These are phyloP conservation scores for Ethmia dodecea DNA, from an alignment of 2,888 invertebrate genomes.

Conservation along the genomic window DNA sequence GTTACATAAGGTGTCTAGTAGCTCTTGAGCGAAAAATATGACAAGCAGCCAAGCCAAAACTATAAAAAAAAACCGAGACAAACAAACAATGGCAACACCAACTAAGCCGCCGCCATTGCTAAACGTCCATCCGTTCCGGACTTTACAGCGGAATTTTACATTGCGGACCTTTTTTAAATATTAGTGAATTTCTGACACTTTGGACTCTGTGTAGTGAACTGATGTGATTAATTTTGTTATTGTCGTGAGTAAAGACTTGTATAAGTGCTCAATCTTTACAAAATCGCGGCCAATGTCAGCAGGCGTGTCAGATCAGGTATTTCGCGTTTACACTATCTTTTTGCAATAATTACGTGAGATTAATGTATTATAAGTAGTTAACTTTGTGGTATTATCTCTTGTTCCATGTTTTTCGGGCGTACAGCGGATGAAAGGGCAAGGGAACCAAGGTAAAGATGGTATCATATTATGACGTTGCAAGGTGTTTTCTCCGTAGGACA, in stretches of 20 bases:
- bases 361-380: constrained; percentile 25
- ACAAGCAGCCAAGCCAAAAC: too few species aligned
- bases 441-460: constrained; percentile 84
- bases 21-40: too few species aligned
- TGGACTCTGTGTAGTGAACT: constrained; percentile 69
- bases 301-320: constrained; percentile 94
- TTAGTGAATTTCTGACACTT: constrained; percentile 56
- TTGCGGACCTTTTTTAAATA: constrained; percentile 55
- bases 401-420: constrained; percentile 74
- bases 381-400: constrained; percentile 56
- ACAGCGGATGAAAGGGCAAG: constrained; percentile 92
- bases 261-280: constrained; percentile 70
- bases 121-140: constrained; percentile 62
- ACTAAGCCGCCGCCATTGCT: constrained; percentile 50
- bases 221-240: constrained; percentile 67
- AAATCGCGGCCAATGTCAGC: constrained; percentile 91
- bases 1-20: too few species aligned
- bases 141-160: constrained; percentile 50
- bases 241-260: constrained; percentile 62
- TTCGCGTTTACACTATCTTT: constrained; percentile 50
- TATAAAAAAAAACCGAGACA: too few species aligned
- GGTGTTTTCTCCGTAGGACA: constrained; percentile 59
- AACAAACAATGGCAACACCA: neutral
- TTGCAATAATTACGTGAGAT: constrained; percentile 32
- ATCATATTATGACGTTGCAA: constrained; percentile 69